Base-by-base conservation (phyloP, 1,140 invertebrate genomes). In the Ceratosolen fusciceps region DNA sequence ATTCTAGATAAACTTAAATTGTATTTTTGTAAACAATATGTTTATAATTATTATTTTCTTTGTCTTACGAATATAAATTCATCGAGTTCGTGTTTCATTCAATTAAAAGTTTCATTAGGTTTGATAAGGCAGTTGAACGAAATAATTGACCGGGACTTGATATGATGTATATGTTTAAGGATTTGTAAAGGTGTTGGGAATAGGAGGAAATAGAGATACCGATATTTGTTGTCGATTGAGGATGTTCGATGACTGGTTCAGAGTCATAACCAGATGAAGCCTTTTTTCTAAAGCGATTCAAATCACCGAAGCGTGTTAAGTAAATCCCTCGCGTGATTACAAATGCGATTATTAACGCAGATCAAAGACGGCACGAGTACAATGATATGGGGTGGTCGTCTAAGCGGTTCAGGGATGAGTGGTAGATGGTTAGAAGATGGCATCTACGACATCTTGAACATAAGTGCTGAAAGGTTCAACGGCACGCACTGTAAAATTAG, bases 401-500 rank as follows among this genome's bases (percentile, higher is more conserved):
- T n/a, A n/a, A 19, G 52, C 21, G 52, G 14, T 19, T 5, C n/a
- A 4, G 52, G 4, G 49, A 52, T 9, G 49, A 14, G 49, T 12
- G 19, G 49, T 12, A 52, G 49, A 19, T 8, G 49, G 49, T n/a
- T n/a, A 52, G 49, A 21, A 52, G 49, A 19, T 52, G 49, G 14
- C 3, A 19, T n/a, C n/a, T n/a, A n/a, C n/a, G n/a, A n/a, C n/a
- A n/a, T n/a, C n/a, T n/a, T 2, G 19, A 21, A 21, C 19, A 21
- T 2, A 52, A 21, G 8, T 31, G 26, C 2, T 26, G 19, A 8
- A 70, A 79, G 31, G 77, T 79, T 79, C 77, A 79, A 79, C 77
- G 77, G 77, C 77, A 79, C 54, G 68, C 68, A 68, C 62, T 78
- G 47, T 62, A 79, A 79, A 65, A 73, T 79, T 79, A 79, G 77